These are phyloP conservation scores for Triplophysa rosa DNA, from an alignment of 2,113 vertebrate genomes.

Conservation along the genomic window DNA sequence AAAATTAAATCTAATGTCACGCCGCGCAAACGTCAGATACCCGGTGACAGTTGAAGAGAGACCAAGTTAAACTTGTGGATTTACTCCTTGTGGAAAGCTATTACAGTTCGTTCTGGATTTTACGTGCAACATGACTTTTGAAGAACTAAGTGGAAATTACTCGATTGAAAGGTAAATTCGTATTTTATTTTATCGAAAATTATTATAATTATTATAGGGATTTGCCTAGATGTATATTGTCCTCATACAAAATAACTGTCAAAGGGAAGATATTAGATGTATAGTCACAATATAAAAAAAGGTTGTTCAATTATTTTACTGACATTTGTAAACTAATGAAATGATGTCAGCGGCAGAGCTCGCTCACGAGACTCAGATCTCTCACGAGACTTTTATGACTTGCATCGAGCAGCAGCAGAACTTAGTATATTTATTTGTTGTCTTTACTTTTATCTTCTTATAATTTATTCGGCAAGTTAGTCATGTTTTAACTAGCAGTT, in stretches of 20 bases:
- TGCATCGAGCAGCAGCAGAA: background rate
- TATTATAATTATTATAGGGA: background rate
- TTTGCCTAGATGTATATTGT: too few species aligned
- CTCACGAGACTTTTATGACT: constrained; percentile 2
- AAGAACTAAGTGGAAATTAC: constrained; percentile 72
- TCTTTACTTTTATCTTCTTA: background rate
- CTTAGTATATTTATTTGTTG: background rate
- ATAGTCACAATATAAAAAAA: background rate
- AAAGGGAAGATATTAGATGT: too few species aligned
- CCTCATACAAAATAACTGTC: too few species aligned
- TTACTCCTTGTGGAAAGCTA: background rate
- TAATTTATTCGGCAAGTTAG: background rate
- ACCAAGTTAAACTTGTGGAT: background rate
- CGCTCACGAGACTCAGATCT: constrained; percentile 8
- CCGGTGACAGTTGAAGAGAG: constrained; percentile 19
- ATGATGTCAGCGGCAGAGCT: constrained; percentile 6
- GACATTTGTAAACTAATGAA: background rate
- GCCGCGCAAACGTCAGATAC: background rate
- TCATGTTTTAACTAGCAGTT: background rate
- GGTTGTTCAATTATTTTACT: background rate
- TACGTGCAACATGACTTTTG: constrained; percentile 80
- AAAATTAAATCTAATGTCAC: constrained; percentile 16
- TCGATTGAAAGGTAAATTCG: constrained; percentile 70
- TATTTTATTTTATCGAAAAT: background rate
- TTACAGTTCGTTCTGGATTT: constrained; percentile 46